phyloP scores from a whole-genome alignment of 2,888 invertebrate species.

The Andrena flavipes region DNA sequence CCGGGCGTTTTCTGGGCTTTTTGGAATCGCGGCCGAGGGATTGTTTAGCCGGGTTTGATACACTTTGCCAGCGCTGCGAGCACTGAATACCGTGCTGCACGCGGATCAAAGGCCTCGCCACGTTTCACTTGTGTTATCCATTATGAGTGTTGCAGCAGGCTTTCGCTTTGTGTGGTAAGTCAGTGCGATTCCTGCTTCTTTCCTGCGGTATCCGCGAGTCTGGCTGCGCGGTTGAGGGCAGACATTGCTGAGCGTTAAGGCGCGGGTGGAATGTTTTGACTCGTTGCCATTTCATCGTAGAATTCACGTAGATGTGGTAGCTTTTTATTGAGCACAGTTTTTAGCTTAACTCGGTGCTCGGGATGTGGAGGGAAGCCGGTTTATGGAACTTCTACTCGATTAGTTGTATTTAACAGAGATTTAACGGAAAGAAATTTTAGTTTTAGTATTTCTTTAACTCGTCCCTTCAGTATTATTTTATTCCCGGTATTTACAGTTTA shows the following conservation, averaged over 20 bases:
- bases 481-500: no score
- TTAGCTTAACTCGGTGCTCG: no score
- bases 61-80: not conserved
- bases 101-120: slow-evolving; percentile 6
- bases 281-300: not conserved
- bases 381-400: no score
- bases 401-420: no score
- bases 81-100: not conserved
- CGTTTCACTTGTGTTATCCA: slow-evolving; percentile 21
- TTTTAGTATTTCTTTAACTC: no score
- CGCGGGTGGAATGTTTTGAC: not conserved
- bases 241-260: not conserved
- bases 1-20: not conserved
- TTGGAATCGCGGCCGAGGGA: not conserved
- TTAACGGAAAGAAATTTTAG: no score
- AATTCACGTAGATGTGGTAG: not conserved
- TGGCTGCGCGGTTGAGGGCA: not conserved
- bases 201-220: not conserved
- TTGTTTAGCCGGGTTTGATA: slow-evolving; percentile 18
- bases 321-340: no score
- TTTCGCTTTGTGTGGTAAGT: not conserved
- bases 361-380: no score
- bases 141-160: not conserved
- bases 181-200: slow-evolving; percentile 12
- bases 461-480: no score